Evolutionary conservation across 2,113 vertebrate species (phyloP), one percentile per base, ranked within the genome.

Genomic region (Sarotherodon lohbergeri): DNA sequence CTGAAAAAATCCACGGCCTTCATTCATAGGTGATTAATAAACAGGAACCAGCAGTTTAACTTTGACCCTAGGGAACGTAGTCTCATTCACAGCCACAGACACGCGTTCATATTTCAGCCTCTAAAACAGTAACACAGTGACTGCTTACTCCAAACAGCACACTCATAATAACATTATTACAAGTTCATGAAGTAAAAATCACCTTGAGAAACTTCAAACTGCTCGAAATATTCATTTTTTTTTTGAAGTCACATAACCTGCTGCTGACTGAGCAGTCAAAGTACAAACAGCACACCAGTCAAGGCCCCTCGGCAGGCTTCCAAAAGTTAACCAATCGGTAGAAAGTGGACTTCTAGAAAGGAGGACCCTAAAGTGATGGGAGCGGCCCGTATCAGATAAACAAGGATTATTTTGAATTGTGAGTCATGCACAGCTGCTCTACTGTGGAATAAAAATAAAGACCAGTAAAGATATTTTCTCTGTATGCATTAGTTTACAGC

Each of bases 241-340:
- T 27, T 27, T 27, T 27, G 3, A 27, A 50, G 27, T 50, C 9
- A 50, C 43, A 29, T 29, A 48, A 27, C 43, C 41, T 27, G 24
- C 68, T 48, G 24, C 24, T 76, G 68, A 48, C 41, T 76, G 24
- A 76, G 5, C 22, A 76, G 36, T 71, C 66, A 71, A 71, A 71
- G 13, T 24, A 71, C 63, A 68, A 68, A 9, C 63, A 24, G n/a
- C 22, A 43, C n/a, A 43, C 39, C 7, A 27, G 41, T 46, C 14
- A 9, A 17, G 24, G 71, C 41, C 4, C 71, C 41, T 76, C 5
- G 0, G 14, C 24, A 48, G 68, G 68, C 68, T 29, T 76, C 41
- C 9, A 48, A 17, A 76, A 76, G 5, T 29, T 48, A 48, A 46
- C 14, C 14, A 76, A 76, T 48, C 4, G 0, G 22, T 27, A 48